These are phyloP conservation scores for human DNA, from an alignment of 2,113 vertebrate genomes.

Conservation along the genomic window DNA sequence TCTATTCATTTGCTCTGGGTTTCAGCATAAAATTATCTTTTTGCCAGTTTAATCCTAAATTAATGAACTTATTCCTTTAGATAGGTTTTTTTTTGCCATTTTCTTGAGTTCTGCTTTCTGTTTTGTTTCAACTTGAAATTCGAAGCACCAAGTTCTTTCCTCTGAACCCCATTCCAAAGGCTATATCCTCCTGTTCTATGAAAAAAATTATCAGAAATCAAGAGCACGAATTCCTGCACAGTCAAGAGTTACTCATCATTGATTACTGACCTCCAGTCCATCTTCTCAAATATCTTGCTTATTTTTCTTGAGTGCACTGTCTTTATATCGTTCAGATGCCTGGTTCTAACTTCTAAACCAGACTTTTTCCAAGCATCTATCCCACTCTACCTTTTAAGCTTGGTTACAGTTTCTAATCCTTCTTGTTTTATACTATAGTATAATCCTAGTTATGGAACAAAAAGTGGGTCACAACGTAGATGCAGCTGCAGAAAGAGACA, in stretches of 20 bases:
- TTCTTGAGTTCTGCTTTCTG: background rate
- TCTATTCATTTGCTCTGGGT: background rate
- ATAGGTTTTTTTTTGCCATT: background rate
- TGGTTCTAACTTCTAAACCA: background rate
- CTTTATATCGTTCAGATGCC: background rate
- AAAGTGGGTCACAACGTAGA: accelerated
- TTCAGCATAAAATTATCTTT: background rate
- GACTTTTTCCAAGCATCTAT: background rate
- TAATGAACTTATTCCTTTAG: background rate
- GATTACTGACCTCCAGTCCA: background rate
- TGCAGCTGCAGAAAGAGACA: background rate
- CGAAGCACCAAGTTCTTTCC: background rate
- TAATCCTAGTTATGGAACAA: background rate
- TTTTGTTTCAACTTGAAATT: slow-evolving; percentile 5
- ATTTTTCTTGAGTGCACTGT: background rate
- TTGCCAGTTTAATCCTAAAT: background rate
- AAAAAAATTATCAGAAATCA: background rate
- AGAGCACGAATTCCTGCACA: background rate
- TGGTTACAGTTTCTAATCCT: background rate
- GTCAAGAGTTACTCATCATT: background rate
- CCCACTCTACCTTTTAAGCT: background rate
- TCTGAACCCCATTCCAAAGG: background rate
- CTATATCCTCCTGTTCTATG: background rate
- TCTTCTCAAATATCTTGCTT: background rate
- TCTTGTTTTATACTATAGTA: background rate